These are phyloP conservation scores for Plectropomus leopardus DNA, from an alignment of 2,113 vertebrate species.

Conservation along the genomic window DNA sequence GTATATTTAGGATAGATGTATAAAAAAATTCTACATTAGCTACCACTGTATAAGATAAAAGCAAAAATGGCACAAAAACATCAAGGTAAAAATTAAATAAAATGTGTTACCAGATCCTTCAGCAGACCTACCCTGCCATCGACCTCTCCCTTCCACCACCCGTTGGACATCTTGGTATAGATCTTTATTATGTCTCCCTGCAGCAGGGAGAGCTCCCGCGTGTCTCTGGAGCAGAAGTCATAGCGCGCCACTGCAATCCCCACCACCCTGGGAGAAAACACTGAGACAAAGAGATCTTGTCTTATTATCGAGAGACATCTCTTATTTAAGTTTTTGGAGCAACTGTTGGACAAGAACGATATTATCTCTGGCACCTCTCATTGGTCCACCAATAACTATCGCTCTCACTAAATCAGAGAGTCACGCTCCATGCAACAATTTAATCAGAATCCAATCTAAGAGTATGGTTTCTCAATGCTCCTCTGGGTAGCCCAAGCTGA, in stretches of 20 bases:
- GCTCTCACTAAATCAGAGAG: neutral
- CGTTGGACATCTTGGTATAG: slow-evolving; percentile 92
- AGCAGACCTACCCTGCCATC: slow-evolving; percentile 83
- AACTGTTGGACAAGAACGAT: neutral
- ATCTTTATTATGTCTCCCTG: slow-evolving; percentile 94
- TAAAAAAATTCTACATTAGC: neutral
- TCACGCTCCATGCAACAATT: neutral
- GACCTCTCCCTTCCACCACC: slow-evolving; percentile 96
- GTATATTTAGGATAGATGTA: neutral
- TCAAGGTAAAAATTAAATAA: too few relatives aligned
- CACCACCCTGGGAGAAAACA: slow-evolving; percentile 90
- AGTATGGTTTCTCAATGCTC: neutral
- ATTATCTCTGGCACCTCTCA: neutral
- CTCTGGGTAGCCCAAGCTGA: too few relatives aligned
- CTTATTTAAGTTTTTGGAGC: neutral
- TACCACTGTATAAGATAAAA: neutral
- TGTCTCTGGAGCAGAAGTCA: slow-evolving; percentile 94
- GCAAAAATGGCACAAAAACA: neutral
- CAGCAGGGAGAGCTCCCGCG: slow-evolving; percentile 90
- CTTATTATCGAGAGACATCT: neutral
- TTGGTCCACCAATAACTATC: neutral
- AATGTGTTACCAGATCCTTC: too few relatives aligned
- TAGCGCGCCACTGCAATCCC: slow-evolving; percentile 93
- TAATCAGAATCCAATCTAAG: slow-evolving; percentile 1
- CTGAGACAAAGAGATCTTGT: slow-evolving; percentile 75